Base-by-base conservation (phyloP, 2,888 invertebrate species). In the Portevinia maculata region DNA sequence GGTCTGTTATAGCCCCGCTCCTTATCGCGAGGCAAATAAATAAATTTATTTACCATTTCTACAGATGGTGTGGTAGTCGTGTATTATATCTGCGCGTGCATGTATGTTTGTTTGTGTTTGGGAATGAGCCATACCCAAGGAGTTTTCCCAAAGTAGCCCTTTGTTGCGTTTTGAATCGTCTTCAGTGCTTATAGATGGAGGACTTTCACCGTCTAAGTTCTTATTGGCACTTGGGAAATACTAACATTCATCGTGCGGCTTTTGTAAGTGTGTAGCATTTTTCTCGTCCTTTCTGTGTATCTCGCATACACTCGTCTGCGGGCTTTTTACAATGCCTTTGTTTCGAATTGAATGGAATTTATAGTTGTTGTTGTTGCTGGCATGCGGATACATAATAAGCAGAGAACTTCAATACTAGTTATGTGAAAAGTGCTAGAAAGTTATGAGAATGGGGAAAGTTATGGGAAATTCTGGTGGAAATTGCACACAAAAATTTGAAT, bases 121-220 rank as follows among this genome's bases (percentile, higher is more conserved):
- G 21, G 19, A 15, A 32, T n/a, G n/a, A 19, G 34, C 34, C 15
- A 37, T 57, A 30, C 37, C 52, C 52, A 28, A 53, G 64, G 59
- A 74, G 70, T 76, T 81, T 70, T 81, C 81, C 81, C 81, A 81
- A 81, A 81, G 81, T 81, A 81, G 75, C 76, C 81, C 39, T 81
- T 81, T 81, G 81, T 81, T 81, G 81, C 64, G 69, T 79, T 69
- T 57, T 57, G 79, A 79, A 79, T 79, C 50, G 79, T 75, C 69
- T 79, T 75, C 69, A 64, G 50, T 46, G 67, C 67, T 75, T 28
- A 30, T 46, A 60, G 65, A 46, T 64, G 76, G 62, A 48, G 70
- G 62, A 55, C 65, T 71, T 64, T 59, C 44, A 17, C 34, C 44
- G 64, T 59, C 69, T 75, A 37, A 70, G 64, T 64, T 70, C 69